Evolutionary conservation across 1,140 invertebrate genomes (phyloP).

Genomic region (Andricus grossulariae): DNA sequence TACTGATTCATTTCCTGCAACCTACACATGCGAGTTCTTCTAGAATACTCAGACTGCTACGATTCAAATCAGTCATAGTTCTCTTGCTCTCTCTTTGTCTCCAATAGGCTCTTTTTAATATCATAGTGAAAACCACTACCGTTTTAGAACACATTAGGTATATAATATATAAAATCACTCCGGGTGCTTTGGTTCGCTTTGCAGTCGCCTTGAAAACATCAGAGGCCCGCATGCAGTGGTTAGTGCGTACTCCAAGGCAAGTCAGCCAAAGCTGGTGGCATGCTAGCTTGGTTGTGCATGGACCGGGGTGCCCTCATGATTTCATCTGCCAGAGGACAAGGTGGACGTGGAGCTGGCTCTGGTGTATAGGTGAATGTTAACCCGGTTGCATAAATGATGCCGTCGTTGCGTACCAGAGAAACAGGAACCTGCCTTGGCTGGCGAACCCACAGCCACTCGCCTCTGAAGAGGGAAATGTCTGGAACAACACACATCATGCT

Average conservation of each 20-base stretch:
- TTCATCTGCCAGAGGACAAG: constrained; percentile 89
- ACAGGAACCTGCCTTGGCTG: constrained; percentile 96
- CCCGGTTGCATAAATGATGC: constrained; percentile 98
- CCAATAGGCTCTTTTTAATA: constrained; percentile 33
- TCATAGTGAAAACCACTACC: not conserved
- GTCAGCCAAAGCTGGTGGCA: constrained; percentile 78
- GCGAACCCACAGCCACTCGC: constrained; percentile 96
- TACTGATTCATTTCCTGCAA: constrained; percentile 78
- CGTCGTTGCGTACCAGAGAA: constrained; percentile 96
- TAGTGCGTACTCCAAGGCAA: constrained; percentile 80
- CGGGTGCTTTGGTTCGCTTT: constrained; percentile 60
- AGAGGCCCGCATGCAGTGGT: constrained; percentile 71
- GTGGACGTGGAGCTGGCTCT: constrained; percentile 91
- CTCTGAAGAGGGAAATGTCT: constrained; percentile 96
- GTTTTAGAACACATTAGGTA: constrained; percentile 26
- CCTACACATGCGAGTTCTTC: not conserved
- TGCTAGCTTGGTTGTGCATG: constrained; percentile 75
- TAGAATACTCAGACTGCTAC: not conserved
- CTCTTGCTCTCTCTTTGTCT: not conserved
- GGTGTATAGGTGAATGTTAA: constrained; percentile 99
- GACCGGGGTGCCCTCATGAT: constrained; percentile 83
- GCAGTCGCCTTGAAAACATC: constrained; percentile 60
- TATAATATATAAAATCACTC: constrained; percentile 25
- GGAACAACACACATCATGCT: constrained; percentile 98
- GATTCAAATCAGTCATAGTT: not conserved